Percentiles rank a stretch among this genome's conserved stretches.
These are phyloP conservation scores for Synanthedon vespiformis DNA, from an alignment of 2,888 invertebrate genomes.

Conservation along the genomic window DNA sequence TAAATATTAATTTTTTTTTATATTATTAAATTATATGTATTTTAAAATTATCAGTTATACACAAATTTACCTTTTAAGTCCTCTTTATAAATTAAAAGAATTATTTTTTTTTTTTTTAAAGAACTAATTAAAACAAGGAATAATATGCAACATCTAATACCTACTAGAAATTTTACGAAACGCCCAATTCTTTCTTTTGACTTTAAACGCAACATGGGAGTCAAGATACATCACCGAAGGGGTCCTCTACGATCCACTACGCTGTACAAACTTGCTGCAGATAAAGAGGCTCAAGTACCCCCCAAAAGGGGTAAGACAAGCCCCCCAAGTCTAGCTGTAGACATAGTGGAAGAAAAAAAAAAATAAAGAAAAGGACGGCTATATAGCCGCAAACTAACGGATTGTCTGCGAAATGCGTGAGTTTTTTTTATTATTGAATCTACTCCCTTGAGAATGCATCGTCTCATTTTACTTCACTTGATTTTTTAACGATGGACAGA, in stretches of 20 bases:
- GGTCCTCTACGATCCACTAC: slow-evolving; percentile 65
- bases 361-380: slow-evolving; percentile 27
- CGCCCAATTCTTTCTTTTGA: slow-evolving; percentile 11
- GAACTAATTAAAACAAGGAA: background rate
- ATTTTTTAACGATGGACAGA: no score
- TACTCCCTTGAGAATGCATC: background rate
- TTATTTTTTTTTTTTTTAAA: no score
- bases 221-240: slow-evolving; percentile 65
- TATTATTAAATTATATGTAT: no score
- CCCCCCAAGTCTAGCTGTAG: slow-evolving; percentile 53
- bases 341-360: slow-evolving; percentile 62
- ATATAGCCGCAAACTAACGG: slow-evolving; percentile 18
- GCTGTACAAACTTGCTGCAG: slow-evolving; percentile 68
- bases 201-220: slow-evolving; percentile 39
- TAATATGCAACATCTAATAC: background rate
- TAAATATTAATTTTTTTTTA: no score
- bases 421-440: background rate
- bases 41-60: no score
- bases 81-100: no score
- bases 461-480: no score
- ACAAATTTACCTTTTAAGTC: no score
- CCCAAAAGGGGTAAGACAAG: slow-evolving; percentile 67
- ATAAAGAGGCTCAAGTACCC: slow-evolving; percentile 65
- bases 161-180: slow-evolving; percentile 9
- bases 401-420: slow-evolving; percentile 12